Base-by-base conservation (phyloP, 2,797 vertebrate genomes). In the Protonibea diacanthus region DNA sequence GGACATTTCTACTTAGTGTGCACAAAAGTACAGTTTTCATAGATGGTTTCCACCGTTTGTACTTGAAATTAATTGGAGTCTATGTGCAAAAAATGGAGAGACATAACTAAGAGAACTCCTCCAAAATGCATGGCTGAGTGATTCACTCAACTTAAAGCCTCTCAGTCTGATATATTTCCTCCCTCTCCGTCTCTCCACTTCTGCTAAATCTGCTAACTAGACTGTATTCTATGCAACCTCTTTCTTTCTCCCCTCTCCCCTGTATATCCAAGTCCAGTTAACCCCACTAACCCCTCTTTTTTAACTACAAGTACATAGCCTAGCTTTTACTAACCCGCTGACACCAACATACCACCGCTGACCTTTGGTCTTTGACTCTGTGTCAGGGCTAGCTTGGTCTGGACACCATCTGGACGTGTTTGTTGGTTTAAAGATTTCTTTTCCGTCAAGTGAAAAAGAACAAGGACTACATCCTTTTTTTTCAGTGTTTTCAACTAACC, bases 321-420 rank as follows among this genome's bases (percentile, higher is more conserved):
- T 88, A 82, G 74, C 65, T 84, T 82, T 58, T 87, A 89, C 90
- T 89, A 47, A 93, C 87, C 74, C 2, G 2, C 38, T 84, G 64
- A 87, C 82, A 86, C 86, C 93, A 90, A 94, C 89, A 91, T 82
- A 84, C 86, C 87, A 66, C 87, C 81, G 84, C 57, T 81, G 80
- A 91, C 86, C 70, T 74, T 79, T 85, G 76, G 8, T 77, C 62
- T 90, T 88, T 87, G 64, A 86, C 88, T 85, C 57, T 67, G 83
- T 74, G 55, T 84, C 17, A 21, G 58, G 59, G 40, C 72, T 27
- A 60, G 25, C 68, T 60, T 66, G 71, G 80, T 91, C 81, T 89
- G 83, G 63, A 86, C 72, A 77, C 71, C 68, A 76, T 89, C 83
- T 88, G 74, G 75, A 66, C 64, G 61, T 48, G 70, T 76, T 83